Conservation (phyloP, 2,113 vertebrate genomes). For the Zosterops lateralis region DNA sequence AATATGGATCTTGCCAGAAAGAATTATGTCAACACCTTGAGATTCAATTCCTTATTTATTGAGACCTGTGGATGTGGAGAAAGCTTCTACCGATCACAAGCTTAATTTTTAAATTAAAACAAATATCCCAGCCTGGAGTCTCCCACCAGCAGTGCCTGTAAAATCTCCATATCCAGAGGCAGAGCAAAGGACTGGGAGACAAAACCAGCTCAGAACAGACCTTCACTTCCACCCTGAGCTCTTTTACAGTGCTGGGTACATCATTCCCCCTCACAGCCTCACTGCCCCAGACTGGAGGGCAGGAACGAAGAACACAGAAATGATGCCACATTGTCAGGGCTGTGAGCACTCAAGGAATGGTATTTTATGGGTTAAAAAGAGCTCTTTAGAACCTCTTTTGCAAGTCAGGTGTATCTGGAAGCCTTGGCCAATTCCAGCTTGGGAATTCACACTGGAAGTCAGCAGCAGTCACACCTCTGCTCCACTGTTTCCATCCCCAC, state of each 20-base stretch:
- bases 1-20: not conserved
- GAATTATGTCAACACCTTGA: not conserved
- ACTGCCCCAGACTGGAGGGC: rapidly evolving
- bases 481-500: rapidly evolving
- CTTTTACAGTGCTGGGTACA: rapidly evolving
- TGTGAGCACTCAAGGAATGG: not conserved
- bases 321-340: rapidly evolving
- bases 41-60: not conserved
- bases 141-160: not conserved
- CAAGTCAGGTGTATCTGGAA: not conserved
- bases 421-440: not conserved
- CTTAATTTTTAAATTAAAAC: not conserved
- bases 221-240: not conserved
- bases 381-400: not conserved
- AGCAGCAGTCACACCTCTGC: rapidly evolving
- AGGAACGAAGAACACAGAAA: rapidly evolving
- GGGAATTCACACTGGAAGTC: rapidly evolving
- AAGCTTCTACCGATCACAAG: not conserved
- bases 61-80: not conserved
- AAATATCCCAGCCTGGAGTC: not conserved
- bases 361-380: not conserved
- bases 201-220: not conserved
- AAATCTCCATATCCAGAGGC: not conserved
- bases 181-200: not conserved
- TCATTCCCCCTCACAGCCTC: not conserved